phyloP scores from a whole-genome alignment of 1,140 invertebrate genomes.

The Holotrichia oblita region DNA sequence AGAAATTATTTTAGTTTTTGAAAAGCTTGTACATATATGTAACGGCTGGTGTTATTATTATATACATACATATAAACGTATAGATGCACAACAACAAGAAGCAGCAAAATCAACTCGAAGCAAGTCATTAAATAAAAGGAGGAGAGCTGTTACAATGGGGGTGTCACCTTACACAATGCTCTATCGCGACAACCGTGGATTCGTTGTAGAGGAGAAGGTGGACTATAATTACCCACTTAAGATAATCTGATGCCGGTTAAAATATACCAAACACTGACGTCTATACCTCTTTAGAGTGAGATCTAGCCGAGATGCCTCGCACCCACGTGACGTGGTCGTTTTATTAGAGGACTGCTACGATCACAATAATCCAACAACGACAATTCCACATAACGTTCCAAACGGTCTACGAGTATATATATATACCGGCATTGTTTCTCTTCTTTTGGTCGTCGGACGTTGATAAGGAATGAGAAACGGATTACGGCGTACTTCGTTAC shows the following conservation, averaged over 20 bases:
- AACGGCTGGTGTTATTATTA: no score
- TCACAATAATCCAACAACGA: not conserved
- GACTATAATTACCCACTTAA: constrained; percentile 35
- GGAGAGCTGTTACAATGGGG: constrained; percentile 6
- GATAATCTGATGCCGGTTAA: constrained; percentile 31
- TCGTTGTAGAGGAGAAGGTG: not conserved
- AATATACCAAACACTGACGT: constrained; percentile 3
- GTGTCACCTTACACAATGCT: constrained; percentile 23
- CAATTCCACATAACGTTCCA: not conserved
- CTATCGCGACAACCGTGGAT: not conserved
- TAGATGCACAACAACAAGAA: no score
- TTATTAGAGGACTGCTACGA: no score
- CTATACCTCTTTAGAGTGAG: not conserved
- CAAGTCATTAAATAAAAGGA: constrained; percentile 8
- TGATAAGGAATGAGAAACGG: constrained; percentile 12
- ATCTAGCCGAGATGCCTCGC: constrained; percentile 3
- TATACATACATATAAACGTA: not conserved
- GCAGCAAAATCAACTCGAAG: no score
- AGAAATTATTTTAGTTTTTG: no score
- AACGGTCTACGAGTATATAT: no score
- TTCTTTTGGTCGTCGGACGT: constrained; percentile 8
- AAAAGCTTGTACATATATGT: no score
- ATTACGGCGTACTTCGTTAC: not conserved
- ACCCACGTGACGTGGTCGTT: not conserved
- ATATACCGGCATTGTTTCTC: constrained; percentile 25